Base-by-base conservation (phyloP, 2,888 invertebrate species). In the Dolichopus griseipennis region DNA sequence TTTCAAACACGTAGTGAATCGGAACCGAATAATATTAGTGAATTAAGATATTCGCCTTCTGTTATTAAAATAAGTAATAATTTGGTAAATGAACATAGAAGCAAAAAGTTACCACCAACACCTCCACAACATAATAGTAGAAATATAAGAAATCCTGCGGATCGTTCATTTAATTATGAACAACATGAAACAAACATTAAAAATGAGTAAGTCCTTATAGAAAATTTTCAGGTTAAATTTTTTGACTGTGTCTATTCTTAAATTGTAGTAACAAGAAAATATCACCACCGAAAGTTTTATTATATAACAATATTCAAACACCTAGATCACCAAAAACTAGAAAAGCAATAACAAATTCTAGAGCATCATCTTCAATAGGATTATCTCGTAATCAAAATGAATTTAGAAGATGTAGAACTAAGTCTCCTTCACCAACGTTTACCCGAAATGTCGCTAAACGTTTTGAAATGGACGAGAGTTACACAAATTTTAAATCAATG, bases 221-320 rank as follows among this genome's bases (percentile, higher is more conserved):
- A 27, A 27, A 2, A 52, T 52, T 52, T 41, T 37, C 8, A 37
- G 37, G 2, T 27, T 27, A 7, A 7, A 10, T 52, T 52, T 52
- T 43, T 52, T 52, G 2, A 52, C 15, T 52, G 27, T 52, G 9
- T 2, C 18, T 52, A 52, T 3, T 52, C 4, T 52, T 52, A 20
- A 27, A 8, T 33, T 33, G 8, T 20, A 33, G 20, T n/a, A 34
- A 18, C 20, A 34, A n/a, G 9, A 34, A 20, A 37, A 15, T 27
- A 15, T 2, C 64, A 22, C 62, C 62, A 22, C n/a, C 64, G 64
- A 64, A 37, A 34, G 78, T 79, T 20, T 73, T 79, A 62, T 72
- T 79, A 22, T 79, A 79, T 68, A 79, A 78, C 72, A 78, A 74
- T 66, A 70, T 70, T 68, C 76, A 76, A 69, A 79, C 80, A 71